Base-by-base conservation (phyloP, 2,113 vertebrate species). In the Labeo rohita region DNA sequence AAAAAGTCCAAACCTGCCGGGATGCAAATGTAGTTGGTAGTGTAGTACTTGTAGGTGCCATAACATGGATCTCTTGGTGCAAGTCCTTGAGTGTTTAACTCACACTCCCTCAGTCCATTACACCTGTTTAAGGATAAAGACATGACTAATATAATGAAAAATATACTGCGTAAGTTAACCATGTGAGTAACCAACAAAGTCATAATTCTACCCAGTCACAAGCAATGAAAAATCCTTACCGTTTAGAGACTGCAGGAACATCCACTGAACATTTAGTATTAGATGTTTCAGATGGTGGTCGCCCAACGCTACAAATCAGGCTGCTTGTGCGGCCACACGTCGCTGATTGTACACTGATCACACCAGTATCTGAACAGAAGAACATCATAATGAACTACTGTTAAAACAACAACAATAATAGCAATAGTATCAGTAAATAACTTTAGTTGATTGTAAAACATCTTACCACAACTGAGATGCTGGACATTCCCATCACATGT, bases 1-100 rank as follows among this genome's bases (percentile, higher is more conserved):
- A 28, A 28, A 56, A 23, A 66, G 6, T 2, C 6, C 23, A 34
- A 13, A 66, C 63, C 63, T 66, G 63, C 63, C 34, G 28, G 23
- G 28, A 66, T 15, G 63, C 63, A 66, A 34, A 66, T 34, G 63
- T 66, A 66, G 28, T 34, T 66, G 13, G 34, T 68, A 39, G 65
- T 68, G 76, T 54, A 65, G 56, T 87, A 87, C 28, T 85, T 84
- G 83, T 66, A 80, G 10, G 47, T 80, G 39, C 65, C 86, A 63
- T 0, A 2, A n/a, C 86, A 87, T 45, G 86, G 86, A 49, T 87
- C 81, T 28, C 28, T 0, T 28, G 6, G 18, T 45, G 50, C 43
- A 59, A 87, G 66, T 39, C 28, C 34, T 18, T 84, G 43, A 7
- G 82, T 74, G 15, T 52, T 80, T 34, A 87, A 6, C 76, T 84